Evolutionary conservation across 1,140 invertebrate species (phyloP), one percentile per base, ranked within the genome.

Genomic region (Drosophila mojavensis): DNA sequence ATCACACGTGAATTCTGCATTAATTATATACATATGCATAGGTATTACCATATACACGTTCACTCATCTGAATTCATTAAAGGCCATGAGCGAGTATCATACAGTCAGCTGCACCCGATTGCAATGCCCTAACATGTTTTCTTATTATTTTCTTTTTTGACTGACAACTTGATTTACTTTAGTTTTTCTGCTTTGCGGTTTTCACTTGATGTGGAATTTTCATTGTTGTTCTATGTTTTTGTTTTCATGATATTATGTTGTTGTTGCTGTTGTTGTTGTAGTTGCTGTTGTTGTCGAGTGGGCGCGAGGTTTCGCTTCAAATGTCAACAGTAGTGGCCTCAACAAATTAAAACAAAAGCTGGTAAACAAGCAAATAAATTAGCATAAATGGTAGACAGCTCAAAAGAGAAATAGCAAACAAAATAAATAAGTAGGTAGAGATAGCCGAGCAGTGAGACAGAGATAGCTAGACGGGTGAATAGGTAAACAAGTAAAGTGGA

Each of bases 281-380:
- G 4, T 24, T 63, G 1, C 47, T 47, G 43, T 41, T 51, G 28
- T 67, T 60, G 45, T 45, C 26, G 60, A 69, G 59, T 74, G 65
- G 66, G 71, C 79, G 76, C 75, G 62, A 55, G 55, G 71, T 67
- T 68, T 63, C 54, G 54, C 59, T 58, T 63, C 59, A 62, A 85
- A 80, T 85, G 75, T 86, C 82, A 86, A 81, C 67, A 69, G 66
- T 48, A 67, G 79, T 72, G 79, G 79, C 81, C 83, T 84, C 77
- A 86, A 81, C 82, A 85, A 84, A 86, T 85, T 85, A 85, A 85
- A 85, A 85, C 82, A 85, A 85, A 86, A 86, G 82, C 79, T 75
- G 82, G 83, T 85, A 85, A 85, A 85, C 82, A 85, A 84, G 82
- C 83, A 85, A 86, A 85, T 85, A 85, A 85, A 85, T 85, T 86